Conservation (phyloP, 2,888 invertebrate genomes). For the Lottia scabra region DNA sequence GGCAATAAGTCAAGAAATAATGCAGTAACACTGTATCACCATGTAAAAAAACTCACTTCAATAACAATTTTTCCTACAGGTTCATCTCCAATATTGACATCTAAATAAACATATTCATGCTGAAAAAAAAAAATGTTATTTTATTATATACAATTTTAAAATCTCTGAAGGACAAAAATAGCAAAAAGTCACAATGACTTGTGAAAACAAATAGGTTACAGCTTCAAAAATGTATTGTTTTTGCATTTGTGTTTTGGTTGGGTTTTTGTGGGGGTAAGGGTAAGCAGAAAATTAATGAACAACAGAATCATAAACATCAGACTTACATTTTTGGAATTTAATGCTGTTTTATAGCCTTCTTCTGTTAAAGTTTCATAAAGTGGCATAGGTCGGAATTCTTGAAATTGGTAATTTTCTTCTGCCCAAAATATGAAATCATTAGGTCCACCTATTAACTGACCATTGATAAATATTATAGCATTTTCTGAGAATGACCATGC, state of each 20-base stretch:
- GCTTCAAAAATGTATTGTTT: too few species aligned
- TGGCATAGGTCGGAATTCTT: constrained; percentile 63
- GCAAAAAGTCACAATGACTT: too few species aligned
- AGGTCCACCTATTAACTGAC: constrained; percentile 61
- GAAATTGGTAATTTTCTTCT: constrained; percentile 58
- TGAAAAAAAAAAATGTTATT: constrained; percentile 38
- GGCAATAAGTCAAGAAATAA: too few species aligned
- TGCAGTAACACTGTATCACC: too few species aligned
- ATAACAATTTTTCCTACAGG: constrained; percentile 62
- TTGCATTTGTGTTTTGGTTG: too few species aligned
- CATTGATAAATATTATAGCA: constrained; percentile 64
- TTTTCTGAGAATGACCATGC: constrained; percentile 65
- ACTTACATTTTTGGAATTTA: constrained; percentile 60
- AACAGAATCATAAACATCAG: background rate
- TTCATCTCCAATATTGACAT: constrained; percentile 58
- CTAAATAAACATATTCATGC: constrained; percentile 64
- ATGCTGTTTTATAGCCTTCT: constrained; percentile 60
- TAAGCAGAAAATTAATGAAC: too few species aligned
- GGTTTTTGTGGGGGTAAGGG: too few species aligned
- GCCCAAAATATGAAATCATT: constrained; percentile 67
- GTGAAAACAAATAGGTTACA: too few species aligned
- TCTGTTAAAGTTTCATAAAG: constrained; percentile 65
- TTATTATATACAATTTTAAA: too few species aligned
- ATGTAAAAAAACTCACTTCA: constrained; percentile 52
- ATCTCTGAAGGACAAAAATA: too few species aligned